Percentiles rank a stretch among this genome's conserved stretches.
These are phyloP conservation scores for Lepus americanus DNA, from an alignment of 2,113 vertebrate genomes.

Conservation along the genomic window DNA sequence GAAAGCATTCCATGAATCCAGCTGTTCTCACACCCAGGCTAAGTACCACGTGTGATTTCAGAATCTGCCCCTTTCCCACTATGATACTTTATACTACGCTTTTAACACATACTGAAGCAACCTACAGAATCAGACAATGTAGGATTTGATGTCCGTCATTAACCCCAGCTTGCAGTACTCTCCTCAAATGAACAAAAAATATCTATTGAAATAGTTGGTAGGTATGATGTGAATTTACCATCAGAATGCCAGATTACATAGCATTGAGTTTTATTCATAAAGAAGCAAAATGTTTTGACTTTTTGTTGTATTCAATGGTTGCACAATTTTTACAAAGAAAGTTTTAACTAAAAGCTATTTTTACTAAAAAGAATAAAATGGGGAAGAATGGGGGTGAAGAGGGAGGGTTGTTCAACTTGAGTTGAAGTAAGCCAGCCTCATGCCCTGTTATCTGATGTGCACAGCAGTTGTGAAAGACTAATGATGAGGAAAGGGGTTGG, in stretches of 20 bases:
- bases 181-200: neutral
- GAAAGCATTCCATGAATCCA: neutral
- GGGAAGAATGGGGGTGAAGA: neutral
- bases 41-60: neutral
- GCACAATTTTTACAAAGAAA: neutral
- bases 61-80: neutral
- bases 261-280: neutral
- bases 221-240: no score
- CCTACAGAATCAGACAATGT: neutral
- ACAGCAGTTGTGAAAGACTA: constrained; percentile 65
- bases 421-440: neutral
- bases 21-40: neutral
- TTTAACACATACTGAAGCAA: neutral
- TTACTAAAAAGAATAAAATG: neutral
- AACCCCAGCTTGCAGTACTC: neutral
- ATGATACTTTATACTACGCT: neutral
- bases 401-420: neutral
- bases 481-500: constrained; percentile 17
- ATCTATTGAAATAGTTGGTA: neutral
- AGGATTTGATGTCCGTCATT: neutral
- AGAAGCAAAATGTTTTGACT: neutral
- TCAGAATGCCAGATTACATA: neutral
- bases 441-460: constrained; percentile 47
- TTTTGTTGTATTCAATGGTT: neutral
- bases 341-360: neutral